Conservation (phyloP, 1,140 invertebrate species). For the Drosophila subpulchrella region DNA sequence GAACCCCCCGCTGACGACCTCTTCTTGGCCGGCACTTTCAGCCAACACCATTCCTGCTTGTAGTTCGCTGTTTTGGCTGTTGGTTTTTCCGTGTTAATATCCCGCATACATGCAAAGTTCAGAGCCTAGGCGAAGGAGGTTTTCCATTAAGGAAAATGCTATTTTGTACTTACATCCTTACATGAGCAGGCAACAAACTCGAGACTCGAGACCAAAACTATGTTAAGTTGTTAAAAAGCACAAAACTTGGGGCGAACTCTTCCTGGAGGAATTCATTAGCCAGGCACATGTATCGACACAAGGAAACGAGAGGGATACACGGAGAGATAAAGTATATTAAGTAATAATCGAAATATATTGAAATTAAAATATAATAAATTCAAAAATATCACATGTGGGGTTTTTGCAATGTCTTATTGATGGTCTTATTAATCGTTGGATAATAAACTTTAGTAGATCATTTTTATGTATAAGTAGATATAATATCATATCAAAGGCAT, state of each 20-base stretch:
- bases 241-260: constrained; percentile 53
- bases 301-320: constrained; percentile 11
- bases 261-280: constrained; percentile 72
- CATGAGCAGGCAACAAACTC: constrained; percentile 48
- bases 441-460: neutral
- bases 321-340: neutral
- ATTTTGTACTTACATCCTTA: constrained; percentile 70
- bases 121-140: constrained; percentile 44
- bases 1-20: constrained; percentile 8
- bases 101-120: constrained; percentile 78
- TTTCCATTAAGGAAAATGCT: constrained; percentile 74
- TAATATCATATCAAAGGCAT: too few species aligned
- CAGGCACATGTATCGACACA: constrained; percentile 54
- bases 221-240: constrained; percentile 79
- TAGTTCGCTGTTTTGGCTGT: constrained; percentile 38
- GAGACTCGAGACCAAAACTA: constrained; percentile 63
- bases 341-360: neutral
- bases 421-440: too few species aligned
- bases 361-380: neutral
- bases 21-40: constrained; percentile 58
- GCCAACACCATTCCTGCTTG: constrained; percentile 64
- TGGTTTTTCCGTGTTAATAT: constrained; percentile 81
- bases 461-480: too few species aligned
- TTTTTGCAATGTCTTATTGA: too few species aligned
- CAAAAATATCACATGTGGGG: neutral